Conservation (phyloP, 2,888 invertebrate species). For the Tetranychus truncatus region DNA sequence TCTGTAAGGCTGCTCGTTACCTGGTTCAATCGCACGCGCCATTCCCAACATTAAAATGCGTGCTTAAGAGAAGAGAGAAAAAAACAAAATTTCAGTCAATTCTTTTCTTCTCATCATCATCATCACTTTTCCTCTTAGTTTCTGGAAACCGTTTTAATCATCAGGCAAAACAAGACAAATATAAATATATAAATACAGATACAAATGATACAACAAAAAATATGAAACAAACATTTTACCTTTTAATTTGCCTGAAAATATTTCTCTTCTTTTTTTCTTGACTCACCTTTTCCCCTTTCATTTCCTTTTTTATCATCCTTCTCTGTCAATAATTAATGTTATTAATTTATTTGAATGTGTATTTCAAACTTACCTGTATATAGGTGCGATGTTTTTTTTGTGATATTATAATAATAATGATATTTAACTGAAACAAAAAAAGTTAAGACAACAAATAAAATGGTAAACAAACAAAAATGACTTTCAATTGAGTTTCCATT, state of each 20-base stretch:
- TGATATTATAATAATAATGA: not conserved
- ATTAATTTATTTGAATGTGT: not conserved
- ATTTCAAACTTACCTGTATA: not conserved
- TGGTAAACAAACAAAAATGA: no score
- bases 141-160: not conserved
- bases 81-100: not conserved
- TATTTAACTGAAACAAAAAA: not conserved
- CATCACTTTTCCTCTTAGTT: not conserved
- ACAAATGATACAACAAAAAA: not conserved
- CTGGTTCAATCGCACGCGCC: not conserved
- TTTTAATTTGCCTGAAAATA: not conserved
- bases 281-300: not conserved
- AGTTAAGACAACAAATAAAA: not conserved
- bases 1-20: not conserved
- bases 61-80: not conserved
- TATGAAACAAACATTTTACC: not conserved
- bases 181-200: not conserved
- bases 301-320: not conserved
- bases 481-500: no score
- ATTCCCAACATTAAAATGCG: not conserved
- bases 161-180: not conserved
- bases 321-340: slow-evolving; percentile 1
- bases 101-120: not conserved
- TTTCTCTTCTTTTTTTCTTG: not conserved
- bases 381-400: not conserved